These are phyloP conservation scores for Catharus bicknelli DNA, from an alignment of 2,113 vertebrate species.

Conservation along the genomic window DNA sequence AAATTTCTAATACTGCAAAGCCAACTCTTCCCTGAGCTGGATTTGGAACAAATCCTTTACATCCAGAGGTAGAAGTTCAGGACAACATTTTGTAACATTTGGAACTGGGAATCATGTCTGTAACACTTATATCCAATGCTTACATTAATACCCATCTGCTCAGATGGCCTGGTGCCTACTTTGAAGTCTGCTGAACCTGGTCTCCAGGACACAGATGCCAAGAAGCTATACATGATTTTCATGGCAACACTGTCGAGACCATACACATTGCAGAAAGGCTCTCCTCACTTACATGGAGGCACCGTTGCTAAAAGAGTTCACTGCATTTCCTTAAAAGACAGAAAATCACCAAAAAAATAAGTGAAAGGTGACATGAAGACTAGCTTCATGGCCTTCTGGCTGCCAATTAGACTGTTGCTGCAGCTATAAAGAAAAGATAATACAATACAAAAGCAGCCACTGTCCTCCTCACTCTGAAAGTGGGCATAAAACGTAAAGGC, in stretches of 20 bases:
- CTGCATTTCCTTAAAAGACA: background rate
- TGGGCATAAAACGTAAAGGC: background rate
- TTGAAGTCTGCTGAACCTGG: slow-evolving; percentile 6
- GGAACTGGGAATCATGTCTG: slow-evolving; percentile 23
- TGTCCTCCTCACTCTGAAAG: background rate
- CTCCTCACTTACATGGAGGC: background rate
- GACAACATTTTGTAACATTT: slow-evolving; percentile 27
- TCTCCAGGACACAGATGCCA: background rate
- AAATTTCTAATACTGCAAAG: slow-evolving; percentile 9
- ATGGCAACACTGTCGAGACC: background rate
- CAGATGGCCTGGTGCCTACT: slow-evolving; percentile 4
- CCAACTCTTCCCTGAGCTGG: slow-evolving; percentile 24
- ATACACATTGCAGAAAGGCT: background rate
- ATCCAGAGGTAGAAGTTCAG: slow-evolving; percentile 41
- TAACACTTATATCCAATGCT: slow-evolving; percentile 23
- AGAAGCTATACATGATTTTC: background rate
- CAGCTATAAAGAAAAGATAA: background rate
- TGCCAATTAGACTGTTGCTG: background rate
- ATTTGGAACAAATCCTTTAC: slow-evolving; percentile 53
- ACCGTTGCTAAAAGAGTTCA: background rate
- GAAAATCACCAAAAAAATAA: background rate
- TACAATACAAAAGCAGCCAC: background rate
- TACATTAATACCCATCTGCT: slow-evolving; percentile 63
- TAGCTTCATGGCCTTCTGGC: background rate
- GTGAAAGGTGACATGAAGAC: background rate